Evolutionary conservation across 2,888 invertebrate species (phyloP), one percentile per base, ranked within the genome.

Genomic region (Halictus quadricinctus): DNA sequence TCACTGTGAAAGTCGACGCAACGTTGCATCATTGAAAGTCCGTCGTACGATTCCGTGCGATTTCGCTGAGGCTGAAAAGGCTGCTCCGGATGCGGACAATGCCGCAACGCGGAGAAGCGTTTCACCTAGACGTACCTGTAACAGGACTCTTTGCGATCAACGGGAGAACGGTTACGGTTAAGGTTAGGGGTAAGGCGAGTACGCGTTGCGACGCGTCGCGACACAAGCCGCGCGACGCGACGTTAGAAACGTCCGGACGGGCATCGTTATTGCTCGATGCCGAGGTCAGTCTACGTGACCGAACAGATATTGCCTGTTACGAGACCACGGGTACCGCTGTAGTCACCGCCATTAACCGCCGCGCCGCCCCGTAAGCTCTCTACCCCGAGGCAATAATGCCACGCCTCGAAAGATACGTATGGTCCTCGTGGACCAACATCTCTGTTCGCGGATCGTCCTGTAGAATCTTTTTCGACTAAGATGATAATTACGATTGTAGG

Each of bases 251-350:
- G 89, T 86, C 88, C 81, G 75, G 82, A 58, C 85, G 70, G 85
- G 76, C 87, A 81, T 91, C 93, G 93, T 94, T 94, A 94, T 94
- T 94, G 93, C 94, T 91, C 91, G 91, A 89, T 92, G 92, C 93
- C 93, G 94, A 94, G 94, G 94, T 94, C 94, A 94, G 94, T 94
- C 94, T 94, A 94, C 94, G 94, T 94, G 94, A 94, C 93, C 92
- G 91, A 91, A 89, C 93, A 92, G 93, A 94, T 94, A 94, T 94
- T 94, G 93, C 93, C 86, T 91, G 87, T 81, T 89, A 92, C 91
- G 90, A 64, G 64, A 90, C 87, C 88, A 89, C 90, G 89, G 89
- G 80, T 90, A 91, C 91, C 92, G 90, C 92, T 92, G 89, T 90
- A 90, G 90, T 89, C 91, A 82, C 86, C 88, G 85, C 88, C 87